phyloP scores from a whole-genome alignment of 1,140 invertebrate genomes.

The Drosophila sp. region DNA sequence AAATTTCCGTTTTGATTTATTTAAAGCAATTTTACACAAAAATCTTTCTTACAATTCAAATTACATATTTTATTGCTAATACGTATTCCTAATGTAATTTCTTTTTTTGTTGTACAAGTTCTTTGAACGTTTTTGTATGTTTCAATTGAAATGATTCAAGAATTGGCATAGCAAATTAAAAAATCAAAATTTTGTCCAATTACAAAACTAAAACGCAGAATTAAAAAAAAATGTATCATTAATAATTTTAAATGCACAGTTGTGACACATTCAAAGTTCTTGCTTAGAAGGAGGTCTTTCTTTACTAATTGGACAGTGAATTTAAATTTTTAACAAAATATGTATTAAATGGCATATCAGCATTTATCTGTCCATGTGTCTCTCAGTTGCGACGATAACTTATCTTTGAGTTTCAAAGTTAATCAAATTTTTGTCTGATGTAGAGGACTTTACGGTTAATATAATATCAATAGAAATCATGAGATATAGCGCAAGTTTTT shows the following conservation, averaged over 20 bases:
- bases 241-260: background rate
- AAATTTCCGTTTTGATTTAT: background rate
- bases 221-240: background rate
- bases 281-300: too few species aligned
- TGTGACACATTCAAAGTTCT: too few species aligned
- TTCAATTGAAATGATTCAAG: constrained; percentile 16
- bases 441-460: too few species aligned
- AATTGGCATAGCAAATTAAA: constrained; percentile 17
- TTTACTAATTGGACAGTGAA: too few species aligned
- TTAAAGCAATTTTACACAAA: background rate
- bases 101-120: constrained; percentile 35
- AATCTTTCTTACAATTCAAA: constrained; percentile 22
- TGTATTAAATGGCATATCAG: too few species aligned
- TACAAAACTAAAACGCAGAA: constrained; percentile 12
- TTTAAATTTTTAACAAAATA: too few species aligned
- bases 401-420: too few species aligned
- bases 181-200: constrained; percentile 62
- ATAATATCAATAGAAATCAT: too few species aligned
- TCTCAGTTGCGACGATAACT: too few species aligned
- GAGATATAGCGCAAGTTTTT: too few species aligned
- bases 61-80: constrained; percentile 50
- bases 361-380: too few species aligned
- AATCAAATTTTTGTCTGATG: too few species aligned
- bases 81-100: background rate
- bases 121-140: constrained; percentile 74